A percentile compares a stretch with the other conserved stretches of the same genome.
These are phyloP conservation scores for Lithophane leautieri DNA, from an alignment of 2,888 invertebrate species.

Conservation along the genomic window DNA sequence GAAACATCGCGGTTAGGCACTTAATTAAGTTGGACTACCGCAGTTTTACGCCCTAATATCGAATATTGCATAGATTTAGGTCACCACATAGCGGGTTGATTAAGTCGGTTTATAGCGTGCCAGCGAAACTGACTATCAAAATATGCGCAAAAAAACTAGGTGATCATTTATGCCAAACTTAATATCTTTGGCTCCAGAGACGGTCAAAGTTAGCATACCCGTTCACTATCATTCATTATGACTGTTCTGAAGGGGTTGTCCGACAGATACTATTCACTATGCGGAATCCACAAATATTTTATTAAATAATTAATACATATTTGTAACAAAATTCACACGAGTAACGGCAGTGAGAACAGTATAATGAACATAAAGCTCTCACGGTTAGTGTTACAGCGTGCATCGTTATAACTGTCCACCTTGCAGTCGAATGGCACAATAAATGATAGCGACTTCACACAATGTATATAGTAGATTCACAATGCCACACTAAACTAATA, in stretches of 20 bases:
- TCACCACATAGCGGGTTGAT: constrained; percentile 59
- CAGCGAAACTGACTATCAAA: constrained; percentile 56
- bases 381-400: constrained; percentile 71
- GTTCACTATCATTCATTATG: constrained; percentile 34
- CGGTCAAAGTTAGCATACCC: constrained; percentile 64
- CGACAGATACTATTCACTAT: constrained; percentile 4
- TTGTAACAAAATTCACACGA: constrained; percentile 47
- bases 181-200: constrained; percentile 21
- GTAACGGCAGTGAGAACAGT: constrained; percentile 65
- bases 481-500: constrained; percentile 14
- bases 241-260: constrained; percentile 7
- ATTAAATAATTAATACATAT: constrained; percentile 41
- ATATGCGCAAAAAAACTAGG: constrained; percentile 49
- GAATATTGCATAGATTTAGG: constrained; percentile 55
- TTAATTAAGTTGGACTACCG: constrained; percentile 40
- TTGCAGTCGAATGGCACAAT: constrained; percentile 58
- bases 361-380: constrained; percentile 67
- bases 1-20: constrained; percentile 6
- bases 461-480: constrained; percentile 9
- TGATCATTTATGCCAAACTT: constrained; percentile 28
- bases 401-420: constrained; percentile 71
- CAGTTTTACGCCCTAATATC: constrained; percentile 32
- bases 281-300: constrained; percentile 2
- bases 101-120: constrained; percentile 61
- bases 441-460: constrained; percentile 33